Evolutionary conservation across 2,888 invertebrate species (phyloP).

Genomic region (Hyles lineata): DNA sequence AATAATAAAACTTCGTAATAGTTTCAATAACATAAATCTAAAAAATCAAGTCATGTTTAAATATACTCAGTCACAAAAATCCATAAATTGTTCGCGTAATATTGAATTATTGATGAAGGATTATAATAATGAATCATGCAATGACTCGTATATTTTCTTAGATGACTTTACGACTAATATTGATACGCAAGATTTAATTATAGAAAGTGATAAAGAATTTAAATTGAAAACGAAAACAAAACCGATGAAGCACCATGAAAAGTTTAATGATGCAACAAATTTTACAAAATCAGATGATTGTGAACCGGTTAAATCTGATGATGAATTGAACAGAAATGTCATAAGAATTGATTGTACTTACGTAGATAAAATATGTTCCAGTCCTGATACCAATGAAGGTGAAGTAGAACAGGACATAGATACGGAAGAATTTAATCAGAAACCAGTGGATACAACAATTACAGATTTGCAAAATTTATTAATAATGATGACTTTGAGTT

Average conservation of each 20-base stretch:
- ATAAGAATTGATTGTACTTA: slow-evolving; percentile 26
- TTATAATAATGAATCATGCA: not conserved
- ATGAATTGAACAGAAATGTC: slow-evolving; percentile 8
- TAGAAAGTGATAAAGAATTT: slow-evolving; percentile 61
- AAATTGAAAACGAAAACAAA: slow-evolving; percentile 42
- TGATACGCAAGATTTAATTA: slow-evolving; percentile 49
- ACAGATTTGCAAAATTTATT: slow-evolving; percentile 68
- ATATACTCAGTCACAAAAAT: slow-evolving; percentile 45
- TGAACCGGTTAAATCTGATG: not conserved
- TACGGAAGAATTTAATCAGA: slow-evolving; percentile 23
- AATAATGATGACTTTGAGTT: slow-evolving; percentile 70
- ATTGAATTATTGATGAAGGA: not conserved
- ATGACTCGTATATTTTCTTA: slow-evolving; percentile 33
- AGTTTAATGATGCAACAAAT: slow-evolving; percentile 17
- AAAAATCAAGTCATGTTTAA: slow-evolving; percentile 64
- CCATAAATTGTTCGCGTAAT: slow-evolving; percentile 45
- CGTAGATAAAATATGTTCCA: not conserved
- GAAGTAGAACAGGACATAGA: slow-evolving; percentile 28
- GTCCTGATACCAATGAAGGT: not conserved
- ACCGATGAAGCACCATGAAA: slow-evolving; percentile 32
- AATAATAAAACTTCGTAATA: slow-evolving; percentile 64
- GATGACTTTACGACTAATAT: slow-evolving; percentile 51
- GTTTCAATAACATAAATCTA: slow-evolving; percentile 61
- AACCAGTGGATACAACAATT: slow-evolving; percentile 38
- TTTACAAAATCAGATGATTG: not conserved